Conservation (phyloP, 2,113 vertebrate species). For the Microtus ochrogaster region DNA sequence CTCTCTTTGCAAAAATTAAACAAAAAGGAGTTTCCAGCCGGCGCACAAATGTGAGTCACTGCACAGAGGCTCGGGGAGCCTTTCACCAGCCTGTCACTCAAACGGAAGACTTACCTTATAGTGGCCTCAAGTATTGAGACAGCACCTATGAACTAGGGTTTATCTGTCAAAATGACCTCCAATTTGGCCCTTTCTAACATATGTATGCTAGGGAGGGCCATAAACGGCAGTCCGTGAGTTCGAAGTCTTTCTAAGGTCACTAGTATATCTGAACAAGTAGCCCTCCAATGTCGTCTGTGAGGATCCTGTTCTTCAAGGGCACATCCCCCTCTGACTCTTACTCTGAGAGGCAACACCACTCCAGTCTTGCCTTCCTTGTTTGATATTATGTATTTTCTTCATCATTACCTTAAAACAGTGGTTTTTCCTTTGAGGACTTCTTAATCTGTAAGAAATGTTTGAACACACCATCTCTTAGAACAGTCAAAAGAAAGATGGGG, state of each 20-base stretch:
- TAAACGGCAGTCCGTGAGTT: neutral
- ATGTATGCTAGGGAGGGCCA: neutral
- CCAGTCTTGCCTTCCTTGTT: neutral
- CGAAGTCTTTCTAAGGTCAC: neutral
- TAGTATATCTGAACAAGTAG: neutral
- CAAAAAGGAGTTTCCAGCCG: neutral
- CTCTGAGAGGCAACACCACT: neutral
- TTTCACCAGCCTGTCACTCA: neutral
- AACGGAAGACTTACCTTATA: neutral
- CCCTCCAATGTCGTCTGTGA: neutral
- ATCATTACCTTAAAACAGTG: conserved; percentile 43
- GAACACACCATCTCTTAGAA: conserved; percentile 11
- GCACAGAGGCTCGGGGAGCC: neutral
- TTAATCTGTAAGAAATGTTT: neutral
- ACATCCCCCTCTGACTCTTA: neutral
- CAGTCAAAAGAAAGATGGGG: neutral
- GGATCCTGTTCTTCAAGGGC: neutral
- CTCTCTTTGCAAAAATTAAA: neutral
- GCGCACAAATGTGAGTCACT: neutral
- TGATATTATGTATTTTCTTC: neutral
- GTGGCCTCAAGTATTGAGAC: neutral
- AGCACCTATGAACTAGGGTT: conserved; percentile 6
- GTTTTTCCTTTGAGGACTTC: neutral
- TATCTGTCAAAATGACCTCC: neutral
- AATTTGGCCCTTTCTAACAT: neutral